Percentiles rank a stretch among this genome's conserved stretches.
phyloP scores from a whole-genome alignment of 2,113 vertebrate genomes.

The Mustela nigripes region DNA sequence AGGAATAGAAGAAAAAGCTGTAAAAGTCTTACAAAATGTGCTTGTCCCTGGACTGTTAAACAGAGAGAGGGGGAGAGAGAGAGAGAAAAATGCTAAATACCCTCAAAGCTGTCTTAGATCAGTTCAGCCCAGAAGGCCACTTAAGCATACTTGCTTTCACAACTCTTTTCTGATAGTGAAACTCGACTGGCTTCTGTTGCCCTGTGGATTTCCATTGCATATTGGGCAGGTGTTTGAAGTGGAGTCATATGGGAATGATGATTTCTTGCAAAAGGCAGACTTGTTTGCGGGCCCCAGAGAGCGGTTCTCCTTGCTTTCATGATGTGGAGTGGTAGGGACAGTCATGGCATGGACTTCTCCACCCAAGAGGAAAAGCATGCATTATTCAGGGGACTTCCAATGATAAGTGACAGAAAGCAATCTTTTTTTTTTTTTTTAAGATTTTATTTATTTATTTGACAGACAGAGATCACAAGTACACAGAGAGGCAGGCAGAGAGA shows the following conservation, averaged over 20 bases:
- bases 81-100: constrained; percentile 56
- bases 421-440: not conserved
- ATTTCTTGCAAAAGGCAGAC: not conserved
- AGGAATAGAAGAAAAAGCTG: constrained; percentile 34
- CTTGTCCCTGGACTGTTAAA: constrained; percentile 49
- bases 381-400: not conserved
- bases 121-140: not conserved
- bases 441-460: too few relatives aligned
- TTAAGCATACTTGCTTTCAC: not conserved
- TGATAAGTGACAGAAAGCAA: not conserved
- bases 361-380: not conserved
- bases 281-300: not conserved
- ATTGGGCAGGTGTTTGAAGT: not conserved
- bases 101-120: not conserved
- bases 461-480: too few relatives aligned
- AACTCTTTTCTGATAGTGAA: not conserved
- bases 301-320: not conserved
- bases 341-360: not conserved
- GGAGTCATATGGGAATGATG: not conserved
- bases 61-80: constrained; percentile 56
- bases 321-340: not conserved
- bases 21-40: constrained; percentile 62
- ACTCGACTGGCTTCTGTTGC: not conserved
- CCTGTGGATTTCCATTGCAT: not conserved
- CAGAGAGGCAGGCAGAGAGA: too few relatives aligned